Conservation (phyloP, 2,888 invertebrate species). For the Pristionchus exspectatus region DNA sequence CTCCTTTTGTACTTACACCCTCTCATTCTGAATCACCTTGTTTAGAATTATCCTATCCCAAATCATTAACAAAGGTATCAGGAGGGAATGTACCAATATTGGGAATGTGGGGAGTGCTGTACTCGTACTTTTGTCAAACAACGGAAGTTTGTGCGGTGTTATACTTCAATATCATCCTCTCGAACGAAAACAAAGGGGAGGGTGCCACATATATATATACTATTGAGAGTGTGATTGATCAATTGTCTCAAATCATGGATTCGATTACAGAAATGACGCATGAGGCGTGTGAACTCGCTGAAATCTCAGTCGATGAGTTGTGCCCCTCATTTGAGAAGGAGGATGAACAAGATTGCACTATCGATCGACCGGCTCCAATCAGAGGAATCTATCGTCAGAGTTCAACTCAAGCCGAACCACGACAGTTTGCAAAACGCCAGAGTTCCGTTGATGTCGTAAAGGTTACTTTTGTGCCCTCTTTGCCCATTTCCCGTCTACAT, state of each 20-base stretch:
- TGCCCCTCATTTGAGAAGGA: background rate
- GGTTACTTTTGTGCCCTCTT: background rate
- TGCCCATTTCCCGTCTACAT: background rate
- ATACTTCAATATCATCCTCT: background rate
- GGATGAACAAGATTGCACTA: background rate
- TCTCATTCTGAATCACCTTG: background rate
- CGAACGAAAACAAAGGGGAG: background rate
- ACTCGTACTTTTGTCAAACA: no score
- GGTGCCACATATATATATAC: background rate
- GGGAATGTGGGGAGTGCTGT: no score
- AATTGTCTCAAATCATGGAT: background rate
- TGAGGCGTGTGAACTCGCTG: background rate
- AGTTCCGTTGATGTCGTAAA: constrained; percentile 37
- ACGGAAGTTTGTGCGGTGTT: background rate
- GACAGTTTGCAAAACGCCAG: background rate
- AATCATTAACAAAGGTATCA: no score
- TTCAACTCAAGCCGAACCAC: background rate
- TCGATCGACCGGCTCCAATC: background rate
- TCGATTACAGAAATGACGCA: background rate
- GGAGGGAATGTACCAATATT: no score
- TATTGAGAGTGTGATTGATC: background rate
- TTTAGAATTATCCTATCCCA: background rate
- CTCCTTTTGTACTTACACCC: background rate
- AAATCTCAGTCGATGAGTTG: background rate
- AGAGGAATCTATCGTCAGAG: constrained; percentile 35